Percentiles rank a stretch among this genome's conserved stretches.
Conservation (phyloP, 1,140 invertebrate genomes). For the Aphelenchoides fujianensis region DNA sequence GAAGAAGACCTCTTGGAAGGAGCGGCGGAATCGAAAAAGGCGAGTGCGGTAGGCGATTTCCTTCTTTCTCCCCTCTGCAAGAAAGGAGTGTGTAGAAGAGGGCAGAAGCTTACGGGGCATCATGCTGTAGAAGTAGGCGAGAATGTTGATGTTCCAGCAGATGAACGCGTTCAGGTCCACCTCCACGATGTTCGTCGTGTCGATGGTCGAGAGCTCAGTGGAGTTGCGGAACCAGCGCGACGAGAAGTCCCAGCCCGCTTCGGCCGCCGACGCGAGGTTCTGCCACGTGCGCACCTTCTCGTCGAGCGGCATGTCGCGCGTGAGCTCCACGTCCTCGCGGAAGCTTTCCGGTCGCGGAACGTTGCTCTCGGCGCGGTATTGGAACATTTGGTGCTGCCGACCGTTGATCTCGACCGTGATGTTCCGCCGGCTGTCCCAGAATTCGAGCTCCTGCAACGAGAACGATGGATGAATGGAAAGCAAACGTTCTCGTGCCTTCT, state of each 20-base stretch:
- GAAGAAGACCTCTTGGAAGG: slow-evolving; percentile 77
- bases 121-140: slow-evolving; percentile 61
- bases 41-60: slow-evolving; percentile 15
- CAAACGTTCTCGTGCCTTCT: slow-evolving; percentile 42
- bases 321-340: slow-evolving; percentile 41
- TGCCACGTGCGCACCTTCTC: slow-evolving; percentile 29
- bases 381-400: slow-evolving; percentile 38
- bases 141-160: slow-evolving; percentile 63
- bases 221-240: slow-evolving; percentile 61
- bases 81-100: slow-evolving; percentile 24
- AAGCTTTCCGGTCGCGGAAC: slow-evolving; percentile 65
- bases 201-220: slow-evolving; percentile 51
- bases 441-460: slow-evolving; percentile 62
- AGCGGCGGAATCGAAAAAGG: slow-evolving; percentile 64
- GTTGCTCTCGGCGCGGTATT: slow-evolving; percentile 65
- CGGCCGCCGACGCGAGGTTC: slow-evolving; percentile 62
- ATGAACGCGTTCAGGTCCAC: slow-evolving; percentile 65
- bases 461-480: neutral
- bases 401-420: slow-evolving; percentile 52
- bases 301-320: slow-evolving; percentile 21
- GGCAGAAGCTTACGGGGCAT: slow-evolving; percentile 31
- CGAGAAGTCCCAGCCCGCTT: slow-evolving; percentile 65
- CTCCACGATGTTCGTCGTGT: slow-evolving; percentile 63
- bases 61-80: neutral
- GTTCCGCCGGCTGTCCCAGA: slow-evolving; percentile 66